Evolutionary conservation across 2,113 vertebrate species (phyloP), one percentile per base, ranked within the genome.

Genomic region (Myotis brandtii): DNA sequence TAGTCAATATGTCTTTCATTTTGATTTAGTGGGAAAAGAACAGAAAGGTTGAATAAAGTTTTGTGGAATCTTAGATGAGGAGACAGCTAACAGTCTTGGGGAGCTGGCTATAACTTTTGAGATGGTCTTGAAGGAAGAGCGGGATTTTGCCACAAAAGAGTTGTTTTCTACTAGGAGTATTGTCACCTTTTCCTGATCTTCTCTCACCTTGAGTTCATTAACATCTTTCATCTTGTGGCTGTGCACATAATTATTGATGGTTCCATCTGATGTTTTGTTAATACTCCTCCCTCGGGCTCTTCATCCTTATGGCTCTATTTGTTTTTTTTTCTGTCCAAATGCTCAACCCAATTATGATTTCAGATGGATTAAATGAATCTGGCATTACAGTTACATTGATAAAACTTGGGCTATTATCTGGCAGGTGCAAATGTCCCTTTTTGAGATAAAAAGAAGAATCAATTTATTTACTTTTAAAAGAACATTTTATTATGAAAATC

Each of bases 391-490:
- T 70, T 84, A 48, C 54, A 81, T n/a, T 84, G 75, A 37, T 37
- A 83, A 83, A 86, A 72, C 59, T 84, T 94, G 64, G 50, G 34
- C 70, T 20, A 48, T 81, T 81, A 89, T 25, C 59, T 93, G 54
- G 46, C 21, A 87, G 52, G 12, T 34, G 23, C 1, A 72, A 25
- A 54, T 70, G 10, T 52, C 37, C 43, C 6, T 72, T 91, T 92
- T n/a, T 75, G 23, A 86, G 67, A 85, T 85, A 89, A 91, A 79
- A n/a, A 34, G 3, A 94, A 83, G 3, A 94, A 86, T 86, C n/a
- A 34, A 6, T 75, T 50, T 13, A 50, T 76, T 86, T 79, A 66
- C 17, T 86, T 95, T 59, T 59, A 20, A 46, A 76, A 50, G 8
- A 84, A 21, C 10, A 30, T 76, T 89, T 91, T 79, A 64, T 75